A percentile compares a stretch with the other conserved stretches of the same genome.
These are phyloP conservation scores for Lepisosteus osseus DNA, from an alignment of 2,113 vertebrate genomes.

Conservation along the genomic window DNA sequence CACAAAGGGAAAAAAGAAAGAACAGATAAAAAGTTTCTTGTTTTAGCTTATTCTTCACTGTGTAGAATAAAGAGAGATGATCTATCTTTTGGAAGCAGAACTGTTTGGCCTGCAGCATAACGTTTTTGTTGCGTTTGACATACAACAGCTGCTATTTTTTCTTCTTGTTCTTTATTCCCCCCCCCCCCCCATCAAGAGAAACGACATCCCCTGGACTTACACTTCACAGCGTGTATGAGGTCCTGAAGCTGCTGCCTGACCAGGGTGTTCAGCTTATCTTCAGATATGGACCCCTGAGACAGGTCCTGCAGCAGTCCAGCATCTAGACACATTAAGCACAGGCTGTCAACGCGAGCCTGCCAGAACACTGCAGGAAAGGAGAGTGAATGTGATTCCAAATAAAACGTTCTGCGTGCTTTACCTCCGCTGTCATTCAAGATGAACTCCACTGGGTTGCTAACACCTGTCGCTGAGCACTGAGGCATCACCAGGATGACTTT, in stretches of 20 bases:
- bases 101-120: too few species aligned
- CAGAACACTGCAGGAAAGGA: not conserved
- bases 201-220: slow-evolving; percentile 60
- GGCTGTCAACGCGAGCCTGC: not conserved
- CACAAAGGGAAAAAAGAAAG: too few species aligned
- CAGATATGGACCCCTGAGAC: slow-evolving; percentile 67
- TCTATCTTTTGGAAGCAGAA: too few species aligned
- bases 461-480: slow-evolving; percentile 77
- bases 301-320: slow-evolving; percentile 75
- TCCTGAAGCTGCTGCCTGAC: slow-evolving; percentile 70
- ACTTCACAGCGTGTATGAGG: slow-evolving; percentile 76
- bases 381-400: too few species aligned
- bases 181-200: not conserved
- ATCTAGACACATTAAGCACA: slow-evolving; percentile 61
- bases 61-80: too few species aligned
- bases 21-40: too few species aligned
- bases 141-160: slow-evolving; percentile 16
- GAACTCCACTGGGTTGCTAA: slow-evolving; percentile 81
- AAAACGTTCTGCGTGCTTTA: slow-evolving; percentile 37
- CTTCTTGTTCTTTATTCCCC: too few species aligned
- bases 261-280: slow-evolving; percentile 72
- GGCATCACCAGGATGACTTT: slow-evolving; percentile 77
- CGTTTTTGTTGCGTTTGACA: too few species aligned
- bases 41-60: too few species aligned
- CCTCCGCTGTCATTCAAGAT: slow-evolving; percentile 81